Conservation (phyloP, 2,888 invertebrate genomes). For the Cephalotes varians region DNA sequence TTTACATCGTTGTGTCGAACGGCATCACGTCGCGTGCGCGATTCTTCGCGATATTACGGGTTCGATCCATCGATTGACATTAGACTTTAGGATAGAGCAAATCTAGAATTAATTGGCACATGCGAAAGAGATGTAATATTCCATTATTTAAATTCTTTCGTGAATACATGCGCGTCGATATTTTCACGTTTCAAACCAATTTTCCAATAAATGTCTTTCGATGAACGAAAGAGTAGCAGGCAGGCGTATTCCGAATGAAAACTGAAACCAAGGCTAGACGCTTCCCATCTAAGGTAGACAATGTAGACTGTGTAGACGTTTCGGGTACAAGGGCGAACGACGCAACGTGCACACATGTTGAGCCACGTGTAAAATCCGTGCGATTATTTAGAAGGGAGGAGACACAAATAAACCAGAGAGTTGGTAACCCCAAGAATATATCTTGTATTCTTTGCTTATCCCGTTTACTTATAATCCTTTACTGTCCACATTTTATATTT, state of each 20-base stretch:
- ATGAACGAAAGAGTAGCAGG: not conserved
- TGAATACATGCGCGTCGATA: not conserved
- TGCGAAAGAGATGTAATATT: not conserved
- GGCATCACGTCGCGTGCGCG: conserved; percentile 16
- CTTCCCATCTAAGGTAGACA: conserved; percentile 48
- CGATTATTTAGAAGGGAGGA: conserved; percentile 62
- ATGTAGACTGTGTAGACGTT: too few relatives aligned
- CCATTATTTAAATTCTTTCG: not conserved
- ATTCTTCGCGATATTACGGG: not conserved
- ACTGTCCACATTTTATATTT: not conserved
- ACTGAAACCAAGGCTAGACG: conserved; percentile 13
- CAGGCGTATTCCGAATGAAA: conserved; percentile 5
- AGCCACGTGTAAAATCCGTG: conserved; percentile 40
- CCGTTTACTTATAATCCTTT: not conserved
- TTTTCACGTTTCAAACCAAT: not conserved
- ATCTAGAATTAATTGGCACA: not conserved
- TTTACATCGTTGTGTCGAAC: conserved; percentile 28
- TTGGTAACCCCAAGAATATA: conserved; percentile 73
- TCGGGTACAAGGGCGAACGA: conserved; percentile 54
- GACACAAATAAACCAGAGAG: conserved; percentile 71
- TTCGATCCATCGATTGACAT: not conserved
- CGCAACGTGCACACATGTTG: conserved; percentile 48
- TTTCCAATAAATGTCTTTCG: not conserved
- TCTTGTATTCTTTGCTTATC: conserved; percentile 33
- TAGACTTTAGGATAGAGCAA: not conserved